These are phyloP conservation scores for Naja naja DNA, from an alignment of 2,113 vertebrate genomes.

Conservation along the genomic window DNA sequence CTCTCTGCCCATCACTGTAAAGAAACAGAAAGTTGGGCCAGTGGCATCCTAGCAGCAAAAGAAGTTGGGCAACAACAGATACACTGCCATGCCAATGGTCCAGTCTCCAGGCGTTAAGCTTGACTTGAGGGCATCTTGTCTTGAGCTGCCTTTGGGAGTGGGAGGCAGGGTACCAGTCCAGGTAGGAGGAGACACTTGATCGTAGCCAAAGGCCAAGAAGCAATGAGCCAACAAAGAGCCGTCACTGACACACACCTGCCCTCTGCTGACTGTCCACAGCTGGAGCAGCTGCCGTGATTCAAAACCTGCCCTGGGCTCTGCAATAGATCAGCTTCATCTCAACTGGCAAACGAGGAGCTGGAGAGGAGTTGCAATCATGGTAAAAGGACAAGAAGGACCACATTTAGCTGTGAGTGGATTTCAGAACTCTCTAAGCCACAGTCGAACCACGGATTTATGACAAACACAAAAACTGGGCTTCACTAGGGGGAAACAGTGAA, in stretches of 20 bases:
- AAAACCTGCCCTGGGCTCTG: background rate
- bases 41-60: background rate
- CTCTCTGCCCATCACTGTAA: background rate
- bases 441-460: background rate
- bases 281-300: background rate
- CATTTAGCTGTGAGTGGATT: background rate
- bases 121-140: background rate
- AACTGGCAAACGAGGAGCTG: fast-evolving
- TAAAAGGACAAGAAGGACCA: background rate
- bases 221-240: background rate
- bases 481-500: background rate
- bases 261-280: conserved; percentile 32
- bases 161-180: background rate
- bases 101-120: background rate
- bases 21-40: background rate
- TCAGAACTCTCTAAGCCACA: background rate
- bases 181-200: background rate
- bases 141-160: background rate
- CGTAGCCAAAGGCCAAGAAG: background rate
- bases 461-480: background rate
- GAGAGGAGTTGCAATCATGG: background rate
- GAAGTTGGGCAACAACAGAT: background rate
- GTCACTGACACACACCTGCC: conserved; percentile 22
- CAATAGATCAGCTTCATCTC: fast-evolving
- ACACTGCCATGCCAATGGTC: background rate